A percentile compares a stretch with the other conserved stretches of the same genome.
Conservation (phyloP, 2,797 vertebrate species). For the Harpagifer antarcticus region DNA sequence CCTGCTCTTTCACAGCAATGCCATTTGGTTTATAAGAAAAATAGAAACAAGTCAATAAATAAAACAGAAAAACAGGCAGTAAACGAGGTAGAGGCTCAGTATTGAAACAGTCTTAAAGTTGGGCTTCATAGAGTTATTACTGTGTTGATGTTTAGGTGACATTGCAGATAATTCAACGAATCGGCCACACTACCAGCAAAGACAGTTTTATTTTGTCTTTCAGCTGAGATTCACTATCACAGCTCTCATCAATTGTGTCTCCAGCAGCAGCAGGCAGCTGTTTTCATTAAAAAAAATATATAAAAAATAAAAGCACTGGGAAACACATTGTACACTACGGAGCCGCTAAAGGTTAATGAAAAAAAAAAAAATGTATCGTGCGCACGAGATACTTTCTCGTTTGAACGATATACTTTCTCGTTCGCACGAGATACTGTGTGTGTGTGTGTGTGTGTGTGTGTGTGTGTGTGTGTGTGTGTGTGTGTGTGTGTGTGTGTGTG, state of each 20-base stretch:
- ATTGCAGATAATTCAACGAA: conserved; percentile 12
- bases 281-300: no score
- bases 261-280: background rate
- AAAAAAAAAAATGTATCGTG: no score
- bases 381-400: no score
- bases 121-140: background rate
- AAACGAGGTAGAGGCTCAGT: conserved; percentile 4
- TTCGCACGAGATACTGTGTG: no score
- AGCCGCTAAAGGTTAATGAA: no score
- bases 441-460: no score
- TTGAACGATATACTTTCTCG: no score
- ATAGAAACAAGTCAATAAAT: conserved; percentile 17
- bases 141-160: conserved; percentile 7
- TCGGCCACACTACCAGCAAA: background rate
- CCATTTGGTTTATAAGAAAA: background rate
- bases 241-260: background rate
- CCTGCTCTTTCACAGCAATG: background rate
- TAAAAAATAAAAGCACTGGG: background rate
- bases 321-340: background rate
- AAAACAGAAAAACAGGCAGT: conserved; percentile 7
- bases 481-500: no score
- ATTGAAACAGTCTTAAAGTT: background rate
- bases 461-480: no score
- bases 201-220: conserved; percentile 1
- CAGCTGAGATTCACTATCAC: background rate